Evolutionary conservation across 2,888 invertebrate species (phyloP).

Genomic region (Meganola albula): DNA sequence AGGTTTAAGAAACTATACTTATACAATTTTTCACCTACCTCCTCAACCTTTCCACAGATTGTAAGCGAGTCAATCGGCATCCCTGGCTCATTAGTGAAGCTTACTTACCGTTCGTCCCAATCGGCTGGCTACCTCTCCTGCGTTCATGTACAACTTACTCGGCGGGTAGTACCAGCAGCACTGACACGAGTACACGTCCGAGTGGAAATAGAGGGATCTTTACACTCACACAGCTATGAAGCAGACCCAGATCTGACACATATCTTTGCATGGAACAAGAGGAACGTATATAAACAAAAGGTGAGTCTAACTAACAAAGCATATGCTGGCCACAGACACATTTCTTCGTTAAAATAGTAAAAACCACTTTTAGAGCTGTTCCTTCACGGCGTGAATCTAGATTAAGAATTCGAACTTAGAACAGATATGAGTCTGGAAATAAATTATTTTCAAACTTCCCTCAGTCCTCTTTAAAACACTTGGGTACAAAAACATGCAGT

Average conservation of each 20-base stretch:
- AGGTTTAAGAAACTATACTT: no score
- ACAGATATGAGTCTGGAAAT: no score
- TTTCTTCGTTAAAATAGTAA: no score
- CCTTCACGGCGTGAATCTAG: no score
- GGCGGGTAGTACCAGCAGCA: slow-evolving; percentile 85
- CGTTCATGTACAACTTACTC: slow-evolving; percentile 92
- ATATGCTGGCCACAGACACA: no score
- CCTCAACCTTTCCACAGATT: slow-evolving; percentile 79
- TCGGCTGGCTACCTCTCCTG: slow-evolving; percentile 96
- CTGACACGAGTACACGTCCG: slow-evolving; percentile 93
- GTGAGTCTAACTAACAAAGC: no score
- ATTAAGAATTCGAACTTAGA: no score
- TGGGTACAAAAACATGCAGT: background rate
- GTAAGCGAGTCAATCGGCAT: slow-evolving; percentile 97
- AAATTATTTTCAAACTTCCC: no score
- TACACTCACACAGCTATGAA: slow-evolving; percentile 95
- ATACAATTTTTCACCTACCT: no score
- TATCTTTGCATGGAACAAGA: slow-evolving; percentile 98
- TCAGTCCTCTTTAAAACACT: no score
- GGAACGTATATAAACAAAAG: slow-evolving; percentile 98
- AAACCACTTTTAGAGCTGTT: no score
- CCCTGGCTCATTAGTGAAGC: slow-evolving; percentile 93
- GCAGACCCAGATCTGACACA: slow-evolving; percentile 97
- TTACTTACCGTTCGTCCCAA: slow-evolving; percentile 97
- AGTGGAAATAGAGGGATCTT: slow-evolving; percentile 94